Evolutionary conservation across 2,113 vertebrate genomes (phyloP), one percentile per base, ranked within the genome.

Genomic region (Acrocephalus arundinaceus): DNA sequence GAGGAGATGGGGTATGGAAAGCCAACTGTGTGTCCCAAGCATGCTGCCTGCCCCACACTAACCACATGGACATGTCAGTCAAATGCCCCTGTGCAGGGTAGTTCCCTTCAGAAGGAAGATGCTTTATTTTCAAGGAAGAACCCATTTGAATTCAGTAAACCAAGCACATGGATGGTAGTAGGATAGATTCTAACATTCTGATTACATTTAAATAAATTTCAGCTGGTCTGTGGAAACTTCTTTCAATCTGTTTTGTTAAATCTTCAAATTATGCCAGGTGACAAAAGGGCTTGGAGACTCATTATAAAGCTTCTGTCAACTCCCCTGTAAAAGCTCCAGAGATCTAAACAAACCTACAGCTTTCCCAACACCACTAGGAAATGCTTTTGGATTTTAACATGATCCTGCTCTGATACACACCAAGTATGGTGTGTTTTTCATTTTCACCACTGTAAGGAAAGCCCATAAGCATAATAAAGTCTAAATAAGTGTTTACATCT

Each of bases 201-300:
- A 80, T 75, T 90, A 66, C 66, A 89, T 87, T 93, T 87, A 96
- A 95, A 93, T 90, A 78, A 23, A 96, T 93, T 87, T 94, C 92
- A 95, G 59, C 70, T 92, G 59, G 55, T 65, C 87, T 63, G 33
- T 9, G 49, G 77, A 87, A 93, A 58, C 86, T 66, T 83, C n/a
- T 85, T 95, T 71, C 88, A 82, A 73, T 33, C 63, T 46, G 49
- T 58, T 93, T 75, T 89, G 51, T 49, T 68, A 86, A 67, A 92
- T 92, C 89, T 92, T 83, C 15, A 0, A 79, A 93, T 82, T 90
- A 95, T 86, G 59, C 73, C 81, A 90, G 65, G 55, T 78, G 70
- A 94, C 83, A 91, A 94, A 94, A 97, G 41, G 72, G 59, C 37
- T 67, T 70, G 78, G 28, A 70, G 65, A 66, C 52, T 94, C 78